Conservation (phyloP, 2,113 vertebrate species). For the Stomatorhinus ivindoensis region DNA sequence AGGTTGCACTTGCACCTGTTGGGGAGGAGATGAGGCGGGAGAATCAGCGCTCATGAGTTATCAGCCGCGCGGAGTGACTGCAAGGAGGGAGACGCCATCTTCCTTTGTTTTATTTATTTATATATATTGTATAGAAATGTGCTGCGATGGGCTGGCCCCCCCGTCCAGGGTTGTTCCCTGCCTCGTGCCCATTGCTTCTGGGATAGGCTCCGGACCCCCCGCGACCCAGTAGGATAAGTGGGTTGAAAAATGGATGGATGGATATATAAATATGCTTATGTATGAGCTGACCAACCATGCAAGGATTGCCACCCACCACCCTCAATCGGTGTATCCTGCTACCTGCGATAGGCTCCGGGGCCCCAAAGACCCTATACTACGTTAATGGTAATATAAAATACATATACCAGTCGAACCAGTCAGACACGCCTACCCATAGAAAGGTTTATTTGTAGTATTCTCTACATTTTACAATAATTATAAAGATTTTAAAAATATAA, state of each 20-base stretch:
- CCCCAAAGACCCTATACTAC: not conserved
- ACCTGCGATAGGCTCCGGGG: not conserved
- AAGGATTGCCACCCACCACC: not conserved
- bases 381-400: not conserved
- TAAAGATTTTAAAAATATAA: not conserved
- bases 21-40: conserved; percentile 36
- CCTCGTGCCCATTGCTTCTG: too few relatives aligned
- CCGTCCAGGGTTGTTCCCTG: too few relatives aligned
- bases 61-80: not conserved
- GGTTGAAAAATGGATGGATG: too few relatives aligned
- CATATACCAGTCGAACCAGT: not conserved
- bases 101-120: not conserved
- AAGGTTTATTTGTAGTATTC: not conserved
- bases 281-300: not conserved
- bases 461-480: not conserved
- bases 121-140: too few relatives aligned
- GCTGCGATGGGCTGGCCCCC: too few relatives aligned
- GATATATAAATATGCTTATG: not conserved
- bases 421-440: not conserved
- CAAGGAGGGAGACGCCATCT: not conserved
- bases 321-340: not conserved
- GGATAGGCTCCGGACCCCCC: too few relatives aligned
- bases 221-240: too few relatives aligned
- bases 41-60: not conserved
- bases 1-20: conserved; percentile 93